phyloP scores from a whole-genome alignment of 2,113 vertebrate species.

The Diadophis punctatus region DNA sequence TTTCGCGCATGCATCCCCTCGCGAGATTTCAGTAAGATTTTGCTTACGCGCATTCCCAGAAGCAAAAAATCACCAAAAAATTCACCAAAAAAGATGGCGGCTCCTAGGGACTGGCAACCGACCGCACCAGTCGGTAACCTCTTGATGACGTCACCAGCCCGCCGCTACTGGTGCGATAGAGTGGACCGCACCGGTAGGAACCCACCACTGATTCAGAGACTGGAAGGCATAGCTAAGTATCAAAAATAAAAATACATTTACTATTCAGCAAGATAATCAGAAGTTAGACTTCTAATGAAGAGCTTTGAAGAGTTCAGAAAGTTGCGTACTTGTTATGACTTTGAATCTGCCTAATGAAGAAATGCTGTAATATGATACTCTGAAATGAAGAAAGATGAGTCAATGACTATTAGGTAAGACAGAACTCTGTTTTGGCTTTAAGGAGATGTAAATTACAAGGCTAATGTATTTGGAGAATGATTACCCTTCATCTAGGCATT shows the following conservation, averaged over 20 bases:
- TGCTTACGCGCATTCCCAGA: too few species aligned
- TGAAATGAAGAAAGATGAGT: not conserved
- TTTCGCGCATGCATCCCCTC: too few species aligned
- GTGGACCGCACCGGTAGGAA: too few species aligned
- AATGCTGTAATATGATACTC: not conserved
- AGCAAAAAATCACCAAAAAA: too few species aligned
- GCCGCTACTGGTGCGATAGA: too few species aligned
- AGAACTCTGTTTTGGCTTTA: not conserved
- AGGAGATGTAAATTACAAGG: not conserved
- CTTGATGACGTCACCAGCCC: too few species aligned
- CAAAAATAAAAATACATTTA: not conserved
- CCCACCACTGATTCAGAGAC: not conserved
- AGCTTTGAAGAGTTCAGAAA: not conserved
- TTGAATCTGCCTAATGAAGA: not conserved
- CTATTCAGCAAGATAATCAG: not conserved
- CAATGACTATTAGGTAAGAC: not conserved
- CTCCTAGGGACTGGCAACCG: too few species aligned
- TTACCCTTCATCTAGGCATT: not conserved
- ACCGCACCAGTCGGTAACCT: too few species aligned
- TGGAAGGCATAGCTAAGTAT: not conserved
- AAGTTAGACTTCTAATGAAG: not conserved
- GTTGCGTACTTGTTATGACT: not conserved
- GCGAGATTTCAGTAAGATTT: too few species aligned
- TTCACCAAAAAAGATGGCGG: too few species aligned
- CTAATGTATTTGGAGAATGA: slow-evolving; percentile 1